These are phyloP conservation scores for Phocoena phocoena DNA, from an alignment of 2,113 vertebrate species.

Conservation along the genomic window DNA sequence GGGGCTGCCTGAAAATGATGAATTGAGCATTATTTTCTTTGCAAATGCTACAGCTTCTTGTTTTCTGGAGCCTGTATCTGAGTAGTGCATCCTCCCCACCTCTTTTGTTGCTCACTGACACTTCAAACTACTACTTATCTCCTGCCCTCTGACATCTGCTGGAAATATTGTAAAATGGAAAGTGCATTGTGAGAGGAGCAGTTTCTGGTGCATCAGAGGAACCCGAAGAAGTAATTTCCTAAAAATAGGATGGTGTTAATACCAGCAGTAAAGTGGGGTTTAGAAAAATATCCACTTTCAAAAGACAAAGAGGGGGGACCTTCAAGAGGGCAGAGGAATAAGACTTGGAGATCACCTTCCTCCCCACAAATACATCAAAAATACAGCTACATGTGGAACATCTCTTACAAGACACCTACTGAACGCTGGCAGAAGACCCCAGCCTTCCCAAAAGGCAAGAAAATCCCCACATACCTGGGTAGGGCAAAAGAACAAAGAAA, in stretches of 20 bases:
- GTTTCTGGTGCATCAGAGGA: not conserved
- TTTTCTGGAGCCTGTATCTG: conserved; percentile 2
- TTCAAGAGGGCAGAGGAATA: too few relatives aligned
- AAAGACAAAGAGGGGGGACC: not conserved
- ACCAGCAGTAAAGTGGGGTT: conserved; percentile 40
- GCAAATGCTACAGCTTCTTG: not conserved
- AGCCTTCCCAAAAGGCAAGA: too few relatives aligned
- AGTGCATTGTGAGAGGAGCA: not conserved
- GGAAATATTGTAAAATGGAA: conserved; percentile 6
- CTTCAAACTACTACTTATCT: conserved; percentile 62
- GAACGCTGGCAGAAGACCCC: too few relatives aligned
- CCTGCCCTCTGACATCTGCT: conserved; percentile 56
- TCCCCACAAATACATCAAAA: too few relatives aligned
- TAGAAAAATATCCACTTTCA: conserved; percentile 61
- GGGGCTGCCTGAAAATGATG: not conserved
- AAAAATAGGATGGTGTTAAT: conserved; percentile 69
- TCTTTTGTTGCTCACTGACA: conserved; percentile 35
- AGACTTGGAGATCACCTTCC: too few relatives aligned
- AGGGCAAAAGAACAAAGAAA: too few relatives aligned
- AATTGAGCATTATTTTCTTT: not conserved
- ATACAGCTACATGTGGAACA: too few relatives aligned
- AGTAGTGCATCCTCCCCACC: conserved; percentile 40
- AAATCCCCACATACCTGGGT: too few relatives aligned
- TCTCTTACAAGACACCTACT: too few relatives aligned
- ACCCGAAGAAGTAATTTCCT: conserved; percentile 58